Base-by-base conservation (phyloP, 2,113 vertebrate genomes). In the Seriola dumerili region DNA sequence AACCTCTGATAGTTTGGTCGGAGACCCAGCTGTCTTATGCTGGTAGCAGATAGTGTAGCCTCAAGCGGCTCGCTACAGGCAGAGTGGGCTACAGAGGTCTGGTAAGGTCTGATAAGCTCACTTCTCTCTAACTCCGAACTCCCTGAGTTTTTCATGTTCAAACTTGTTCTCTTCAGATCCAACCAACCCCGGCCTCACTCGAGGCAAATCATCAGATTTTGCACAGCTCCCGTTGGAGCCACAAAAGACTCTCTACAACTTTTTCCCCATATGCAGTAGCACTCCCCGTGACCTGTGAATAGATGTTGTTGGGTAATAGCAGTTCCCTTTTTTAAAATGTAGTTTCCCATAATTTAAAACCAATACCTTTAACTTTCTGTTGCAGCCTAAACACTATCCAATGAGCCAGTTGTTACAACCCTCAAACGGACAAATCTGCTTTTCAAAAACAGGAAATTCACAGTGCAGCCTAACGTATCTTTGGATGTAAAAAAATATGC, bases 371-470 rank as follows among this genome's bases (percentile, higher is more conserved):
- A 63, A 4, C 23, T 29, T 8, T 21, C 9, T 23, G 19, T 25
- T 44, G 70, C 23, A 32, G 11, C 25, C 48, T 59, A 19, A 73
- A 66, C 16, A 17, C 14, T 11, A 6, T 1, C 48, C 32, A 72
- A 2, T 76, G 29, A 52, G 21, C 23, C 71, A 29, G 21, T 4
- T 55, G 50, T 55, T 74, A 59, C 19, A 64, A 46, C 9, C 40
- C 40, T 63, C 7, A 64, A 44, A 29, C 3, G 9, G 17, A 57
- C n/a, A 65, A 57, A 38, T 36, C 6, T 5, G 11, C 17, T 44
- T 77, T 61, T 77, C 13, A 32, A 66, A 48, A 59, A 32, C 40
- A 16, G 52, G 62, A 72, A 67, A 67, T 29, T 40, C 11, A 5
- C 12, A 42, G 16, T 44, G 40, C 2, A 67, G 52, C 42, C 67